Percentiles rank a stretch among this genome's conserved stretches.
phyloP scores from a whole-genome alignment of 2,888 invertebrate species.

The Margaritifera margaritifera region DNA sequence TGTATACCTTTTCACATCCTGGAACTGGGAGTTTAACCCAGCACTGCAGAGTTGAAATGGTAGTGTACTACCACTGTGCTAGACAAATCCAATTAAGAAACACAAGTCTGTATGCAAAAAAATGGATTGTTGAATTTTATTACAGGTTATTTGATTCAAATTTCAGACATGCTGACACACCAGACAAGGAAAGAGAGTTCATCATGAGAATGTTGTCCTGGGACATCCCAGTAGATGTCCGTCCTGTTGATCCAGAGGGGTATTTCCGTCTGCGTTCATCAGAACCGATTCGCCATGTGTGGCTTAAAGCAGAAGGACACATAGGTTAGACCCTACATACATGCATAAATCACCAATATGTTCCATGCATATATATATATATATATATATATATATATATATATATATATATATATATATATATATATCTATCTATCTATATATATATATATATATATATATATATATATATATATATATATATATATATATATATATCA shows the following conservation, averaged over 20 bases:
- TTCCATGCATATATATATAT: too few species aligned
- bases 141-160: neutral
- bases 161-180: slow-evolving; percentile 25
- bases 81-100: neutral
- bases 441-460: too few species aligned
- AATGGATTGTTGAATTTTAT: too few species aligned
- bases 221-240: slow-evolving; percentile 50
- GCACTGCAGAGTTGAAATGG: too few species aligned
- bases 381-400: too few species aligned
- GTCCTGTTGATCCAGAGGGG: slow-evolving; percentile 47
- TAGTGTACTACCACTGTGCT: too few species aligned
- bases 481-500: too few species aligned
- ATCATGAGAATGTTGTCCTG: slow-evolving; percentile 38
- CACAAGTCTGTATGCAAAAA: neutral
- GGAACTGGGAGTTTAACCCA: neutral
- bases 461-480: too few species aligned
- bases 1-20: neutral
- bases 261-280: slow-evolving; percentile 31
- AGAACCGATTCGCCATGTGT: slow-evolving; percentile 57
- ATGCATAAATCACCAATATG: too few species aligned
- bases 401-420: too few species aligned
- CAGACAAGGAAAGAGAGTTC: slow-evolving; percentile 30
- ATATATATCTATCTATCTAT: too few species aligned
- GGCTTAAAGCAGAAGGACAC: slow-evolving; percentile 64
- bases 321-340: slow-evolving; percentile 67